Conservation (phyloP, 2,797 vertebrate genomes). For the Hybognathus amarus region DNA sequence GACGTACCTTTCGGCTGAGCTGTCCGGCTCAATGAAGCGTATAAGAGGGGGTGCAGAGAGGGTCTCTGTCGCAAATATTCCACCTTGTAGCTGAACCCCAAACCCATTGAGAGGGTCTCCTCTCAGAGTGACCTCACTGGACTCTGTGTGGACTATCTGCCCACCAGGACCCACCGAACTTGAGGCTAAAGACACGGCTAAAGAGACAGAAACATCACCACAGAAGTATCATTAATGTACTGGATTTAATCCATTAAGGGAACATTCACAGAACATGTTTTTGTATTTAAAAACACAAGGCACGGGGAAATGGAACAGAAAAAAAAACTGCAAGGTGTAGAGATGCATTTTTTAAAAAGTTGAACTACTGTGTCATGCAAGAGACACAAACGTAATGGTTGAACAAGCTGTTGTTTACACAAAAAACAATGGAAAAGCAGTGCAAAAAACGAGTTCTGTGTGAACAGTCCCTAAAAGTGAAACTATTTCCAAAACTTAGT, state of each 20-base stretch:
- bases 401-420: background rate
- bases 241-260: background rate
- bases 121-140: slow-evolving; percentile 86
- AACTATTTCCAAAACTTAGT: background rate
- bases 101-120: slow-evolving; percentile 94
- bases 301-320: background rate
- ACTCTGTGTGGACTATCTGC: slow-evolving; percentile 94
- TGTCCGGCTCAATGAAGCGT: slow-evolving; percentile 95
- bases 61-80: slow-evolving; percentile 95
- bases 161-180: slow-evolving; percentile 93
- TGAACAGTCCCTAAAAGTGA: too few species aligned
- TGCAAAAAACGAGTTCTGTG: background rate
- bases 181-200: slow-evolving; percentile 88
- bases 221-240: background rate
- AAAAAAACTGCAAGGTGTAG: background rate
- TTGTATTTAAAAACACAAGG: background rate
- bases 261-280: background rate
- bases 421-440: background rate
- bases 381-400: background rate
- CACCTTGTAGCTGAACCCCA: slow-evolving; percentile 96
- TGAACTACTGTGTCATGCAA: too few species aligned
- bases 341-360: too few species aligned
- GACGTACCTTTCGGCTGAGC: slow-evolving; percentile 94
- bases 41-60: slow-evolving; percentile 92
- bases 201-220: slow-evolving; percentile 18